Evolutionary conservation across 64 coral and sea anemone species (phyloP).

Genomic region (Stichodactyla helianthus): DNA sequence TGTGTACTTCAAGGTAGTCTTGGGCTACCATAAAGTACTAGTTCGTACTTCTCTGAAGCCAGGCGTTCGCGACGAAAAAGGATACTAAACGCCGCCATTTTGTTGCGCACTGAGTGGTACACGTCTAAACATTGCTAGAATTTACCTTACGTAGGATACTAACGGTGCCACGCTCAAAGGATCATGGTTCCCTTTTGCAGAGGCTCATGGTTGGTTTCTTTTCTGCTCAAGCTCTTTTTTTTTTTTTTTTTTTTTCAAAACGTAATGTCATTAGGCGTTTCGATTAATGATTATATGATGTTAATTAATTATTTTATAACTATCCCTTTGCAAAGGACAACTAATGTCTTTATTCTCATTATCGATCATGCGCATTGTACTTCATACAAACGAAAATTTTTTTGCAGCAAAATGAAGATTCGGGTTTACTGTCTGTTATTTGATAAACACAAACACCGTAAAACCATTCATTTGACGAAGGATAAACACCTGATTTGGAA

Average conservation of each 20-base stretch:
- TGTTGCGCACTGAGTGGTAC: not conserved
- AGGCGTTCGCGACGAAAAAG: not conserved
- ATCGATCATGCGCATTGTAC: not conserved
- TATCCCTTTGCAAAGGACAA: too few relatives aligned
- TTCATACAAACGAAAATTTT: not conserved
- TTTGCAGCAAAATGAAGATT: too few relatives aligned
- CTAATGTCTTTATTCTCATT: not conserved
- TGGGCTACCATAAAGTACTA: too few relatives aligned
- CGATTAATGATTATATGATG: too few relatives aligned
- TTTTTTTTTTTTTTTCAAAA: too few relatives aligned
- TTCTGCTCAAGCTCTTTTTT: too few relatives aligned
- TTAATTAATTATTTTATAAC: too few relatives aligned
- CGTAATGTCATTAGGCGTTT: too few relatives aligned
- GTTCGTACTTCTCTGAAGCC: too few relatives aligned
- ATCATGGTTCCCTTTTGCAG: not conserved
- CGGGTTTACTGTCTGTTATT: not conserved
- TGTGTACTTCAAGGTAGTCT: too few relatives aligned
- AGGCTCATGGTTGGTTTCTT: too few relatives aligned
- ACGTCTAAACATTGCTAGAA: not conserved
- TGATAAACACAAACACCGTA: not conserved
- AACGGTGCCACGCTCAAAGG: not conserved
- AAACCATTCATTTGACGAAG: not conserved
- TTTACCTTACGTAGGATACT: not conserved
- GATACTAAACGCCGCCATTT: not conserved
- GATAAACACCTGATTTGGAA: slow-evolving; percentile 1